phyloP scores from a whole-genome alignment of 2,888 invertebrate species.

The Aleiodes alternator region DNA sequence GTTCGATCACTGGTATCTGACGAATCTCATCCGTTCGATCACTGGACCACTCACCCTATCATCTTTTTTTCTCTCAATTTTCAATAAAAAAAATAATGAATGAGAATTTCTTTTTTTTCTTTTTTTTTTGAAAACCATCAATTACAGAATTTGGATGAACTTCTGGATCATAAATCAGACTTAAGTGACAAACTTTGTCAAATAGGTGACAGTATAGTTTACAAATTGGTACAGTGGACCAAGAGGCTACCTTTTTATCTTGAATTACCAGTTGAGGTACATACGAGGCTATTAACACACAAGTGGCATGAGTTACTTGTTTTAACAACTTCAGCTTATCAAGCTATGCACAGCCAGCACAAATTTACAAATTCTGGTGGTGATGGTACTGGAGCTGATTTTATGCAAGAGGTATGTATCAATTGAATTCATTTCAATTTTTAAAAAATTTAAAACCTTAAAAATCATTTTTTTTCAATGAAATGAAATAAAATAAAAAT shows the following conservation, averaged over 20 bases:
- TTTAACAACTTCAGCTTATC: conserved; percentile 94
- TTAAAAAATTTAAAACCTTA: background rate
- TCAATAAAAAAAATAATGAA: background rate
- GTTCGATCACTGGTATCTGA: too few relatives aligned
- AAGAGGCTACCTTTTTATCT: conserved; percentile 97
- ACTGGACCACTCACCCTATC: background rate
- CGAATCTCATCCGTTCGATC: too few relatives aligned
- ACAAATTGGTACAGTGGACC: conserved; percentile 99
- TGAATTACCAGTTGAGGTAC: conserved; percentile 96
- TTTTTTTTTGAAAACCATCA: background rate
- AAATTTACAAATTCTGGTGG: conserved; percentile 70
- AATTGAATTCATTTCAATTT: conserved; percentile 21
- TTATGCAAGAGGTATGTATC: conserved; percentile 86
- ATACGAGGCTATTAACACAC: conserved; percentile 95
- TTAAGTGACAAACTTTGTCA: conserved; percentile 94
- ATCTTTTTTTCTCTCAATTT: background rate
- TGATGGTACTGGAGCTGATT: conserved; percentile 84
- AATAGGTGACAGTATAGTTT: conserved; percentile 98
- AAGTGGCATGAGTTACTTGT: conserved; percentile 98
- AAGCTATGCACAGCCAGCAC: conserved; percentile 88
- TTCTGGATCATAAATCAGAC: conserved; percentile 93
- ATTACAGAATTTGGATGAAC: conserved; percentile 90
- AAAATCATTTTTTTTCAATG: conserved; percentile 26
- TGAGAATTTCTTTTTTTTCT: background rate
- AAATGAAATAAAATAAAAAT: too few relatives aligned